A percentile compares a stretch with the other conserved stretches of the same genome.
Conservation (phyloP, 2,797 vertebrate species). For the Eulemur coronatus region DNA sequence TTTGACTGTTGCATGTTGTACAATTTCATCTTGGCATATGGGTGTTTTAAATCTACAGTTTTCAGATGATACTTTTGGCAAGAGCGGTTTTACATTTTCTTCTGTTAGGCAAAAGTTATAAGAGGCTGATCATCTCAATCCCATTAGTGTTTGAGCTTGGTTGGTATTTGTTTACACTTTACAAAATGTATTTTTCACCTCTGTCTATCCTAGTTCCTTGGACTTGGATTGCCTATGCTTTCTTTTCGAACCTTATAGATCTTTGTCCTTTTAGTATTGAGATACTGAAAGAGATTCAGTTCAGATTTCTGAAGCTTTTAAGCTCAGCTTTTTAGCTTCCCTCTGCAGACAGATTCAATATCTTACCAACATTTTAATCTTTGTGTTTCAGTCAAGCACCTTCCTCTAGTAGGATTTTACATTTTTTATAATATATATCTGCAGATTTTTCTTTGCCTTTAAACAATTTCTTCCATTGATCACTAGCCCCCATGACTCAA, state of each 20-base stretch:
- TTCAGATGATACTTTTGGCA: background rate
- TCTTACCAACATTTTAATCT: background rate
- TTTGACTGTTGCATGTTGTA: background rate
- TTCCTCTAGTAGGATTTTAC: background rate
- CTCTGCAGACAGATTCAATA: background rate
- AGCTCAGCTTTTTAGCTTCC: background rate
- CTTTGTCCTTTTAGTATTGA: background rate
- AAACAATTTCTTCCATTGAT: background rate
- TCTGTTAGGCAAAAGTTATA: background rate
- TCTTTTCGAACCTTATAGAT: background rate
- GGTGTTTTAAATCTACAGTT: background rate
- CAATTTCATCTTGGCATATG: background rate
- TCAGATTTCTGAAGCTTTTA: background rate
- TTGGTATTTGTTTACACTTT: background rate
- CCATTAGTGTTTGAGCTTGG: background rate
- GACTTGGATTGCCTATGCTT: background rate
- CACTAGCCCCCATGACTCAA: background rate
- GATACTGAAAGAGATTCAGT: background rate
- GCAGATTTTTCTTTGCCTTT: background rate
- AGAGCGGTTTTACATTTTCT: background rate
- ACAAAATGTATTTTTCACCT: background rate
- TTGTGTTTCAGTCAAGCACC: background rate
- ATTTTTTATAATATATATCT: background rate
- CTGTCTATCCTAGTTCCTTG: background rate
- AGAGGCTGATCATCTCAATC: background rate